Conservation (phyloP, 2,113 vertebrate species). For the Paracanthobrama guichenoti region DNA sequence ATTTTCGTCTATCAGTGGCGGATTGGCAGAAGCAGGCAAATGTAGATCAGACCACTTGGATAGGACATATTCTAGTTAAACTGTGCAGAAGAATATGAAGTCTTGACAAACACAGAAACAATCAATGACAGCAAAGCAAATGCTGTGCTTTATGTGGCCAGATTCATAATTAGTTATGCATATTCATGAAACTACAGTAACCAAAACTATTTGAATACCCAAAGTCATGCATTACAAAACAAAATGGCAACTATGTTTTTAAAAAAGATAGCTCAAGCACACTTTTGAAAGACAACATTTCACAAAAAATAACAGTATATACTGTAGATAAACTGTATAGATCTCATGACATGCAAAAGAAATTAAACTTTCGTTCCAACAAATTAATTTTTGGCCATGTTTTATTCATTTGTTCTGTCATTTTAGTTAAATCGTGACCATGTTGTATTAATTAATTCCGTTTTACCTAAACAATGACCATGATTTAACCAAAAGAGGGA, state of each 20-base stretch:
- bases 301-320: background rate
- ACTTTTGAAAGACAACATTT: background rate
- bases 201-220: background rate
- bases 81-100: background rate
- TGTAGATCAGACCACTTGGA: constrained; percentile 17
- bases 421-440: background rate
- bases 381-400: background rate
- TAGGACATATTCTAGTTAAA: background rate
- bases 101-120: background rate
- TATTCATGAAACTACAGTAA: background rate
- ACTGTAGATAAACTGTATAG: background rate
- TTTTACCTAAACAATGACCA: background rate
- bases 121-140: background rate
- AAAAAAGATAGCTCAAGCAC: background rate
- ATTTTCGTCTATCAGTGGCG: background rate
- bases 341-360: background rate
- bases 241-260: background rate
- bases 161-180: background rate
- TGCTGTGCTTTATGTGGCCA: background rate
- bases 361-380: background rate
- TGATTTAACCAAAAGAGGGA: background rate
- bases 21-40: background rate
- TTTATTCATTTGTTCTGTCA: background rate
- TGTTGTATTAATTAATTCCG: background rate
- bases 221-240: background rate